Percentiles rank a stretch among this genome's conserved stretches.
These are phyloP conservation scores for Physella acuta DNA, from an alignment of 1,140 invertebrate species.

Conservation along the genomic window DNA sequence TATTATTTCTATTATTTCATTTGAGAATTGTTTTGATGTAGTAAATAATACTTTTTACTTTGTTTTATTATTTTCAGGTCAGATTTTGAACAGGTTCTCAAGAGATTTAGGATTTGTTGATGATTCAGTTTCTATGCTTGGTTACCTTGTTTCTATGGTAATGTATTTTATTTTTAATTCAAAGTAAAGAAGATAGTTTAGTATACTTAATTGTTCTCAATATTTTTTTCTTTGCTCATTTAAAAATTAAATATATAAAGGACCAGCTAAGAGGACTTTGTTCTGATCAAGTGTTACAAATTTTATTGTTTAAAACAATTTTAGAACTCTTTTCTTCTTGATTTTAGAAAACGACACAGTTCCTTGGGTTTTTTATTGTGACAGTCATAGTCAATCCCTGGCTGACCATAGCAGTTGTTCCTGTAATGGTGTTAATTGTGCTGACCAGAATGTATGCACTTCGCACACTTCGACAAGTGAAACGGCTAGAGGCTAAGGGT, in stretches of 20 bases:
- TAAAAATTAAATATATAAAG: too few relatives aligned
- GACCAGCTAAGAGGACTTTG: too few relatives aligned
- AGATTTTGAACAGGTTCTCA: constrained; percentile 80
- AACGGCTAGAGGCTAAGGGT: constrained; percentile 84
- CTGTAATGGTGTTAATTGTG: constrained; percentile 73
- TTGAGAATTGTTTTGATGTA: too few relatives aligned
- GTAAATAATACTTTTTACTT: not conserved
- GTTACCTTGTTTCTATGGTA: constrained; percentile 70
- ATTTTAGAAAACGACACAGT: constrained; percentile 69
- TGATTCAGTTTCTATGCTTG: constrained; percentile 63
- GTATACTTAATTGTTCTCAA: not conserved
- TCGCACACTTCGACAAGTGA: constrained; percentile 76
- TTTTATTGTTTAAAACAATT: too few relatives aligned
- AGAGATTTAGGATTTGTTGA: constrained; percentile 83
- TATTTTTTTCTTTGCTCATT: not conserved
- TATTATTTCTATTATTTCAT: too few relatives aligned
- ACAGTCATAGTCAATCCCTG: constrained; percentile 73
- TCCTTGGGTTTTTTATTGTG: constrained; percentile 73
- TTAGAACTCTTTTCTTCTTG: too few relatives aligned
- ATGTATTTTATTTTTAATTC: not conserved
- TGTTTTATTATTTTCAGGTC: constrained; percentile 37
- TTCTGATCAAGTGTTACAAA: too few relatives aligned
- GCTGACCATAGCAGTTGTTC: constrained; percentile 67
- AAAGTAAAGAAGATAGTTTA: not conserved
- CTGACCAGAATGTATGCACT: constrained; percentile 76